Base-by-base conservation (phyloP, 2,888 invertebrate genomes). In the Chloromyia formosa region DNA sequence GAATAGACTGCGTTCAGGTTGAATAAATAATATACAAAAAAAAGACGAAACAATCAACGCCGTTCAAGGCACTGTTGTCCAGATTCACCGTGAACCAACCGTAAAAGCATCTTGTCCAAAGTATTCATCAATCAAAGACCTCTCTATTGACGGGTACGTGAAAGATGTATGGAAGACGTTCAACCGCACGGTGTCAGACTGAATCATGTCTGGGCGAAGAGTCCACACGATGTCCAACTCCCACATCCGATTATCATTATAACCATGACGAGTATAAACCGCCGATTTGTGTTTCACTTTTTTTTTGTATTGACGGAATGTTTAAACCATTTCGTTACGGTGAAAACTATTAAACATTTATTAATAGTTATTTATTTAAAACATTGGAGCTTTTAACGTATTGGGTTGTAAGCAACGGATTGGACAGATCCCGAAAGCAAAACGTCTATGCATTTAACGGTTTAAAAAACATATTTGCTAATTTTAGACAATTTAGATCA, bases 71-170 rank as follows among this genome's bases (percentile, higher is more conserved):
- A 42, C 42, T 64, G 42, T 7, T 45, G 20, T 66, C 27, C 66
- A 56, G 45, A 69, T 54, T 35, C 69, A 69, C 23, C 66, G 49
- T 66, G 35, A 40, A 35, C 7, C 27, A 35, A 54, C 56, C 69
- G 69, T 69, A 23, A 58, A 71, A 62, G n/a, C 64, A 73, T 76
- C 68, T 69, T 69, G 45, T 74, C 53, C 61, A 68, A 58, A 58
- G 74, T 64, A 74, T 76, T 73, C 76, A 76, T 76, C 76, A 76
- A 76, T 76, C 76, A 76, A 71, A 20, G 20, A 49, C 27, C 27
- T 16, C 10, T 68, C 76, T 71, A 76, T 76, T 76, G 76, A 76
- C 64, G 76, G 64, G 35, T 45, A 49, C 16, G 16, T 4, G 3
- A 45, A 66, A 66, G 49, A 66, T 66, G 71, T 56, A 58, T 71